Evolutionary conservation across 2,888 invertebrate species (phyloP).

Genomic region (Nemapogon koenigi): DNA sequence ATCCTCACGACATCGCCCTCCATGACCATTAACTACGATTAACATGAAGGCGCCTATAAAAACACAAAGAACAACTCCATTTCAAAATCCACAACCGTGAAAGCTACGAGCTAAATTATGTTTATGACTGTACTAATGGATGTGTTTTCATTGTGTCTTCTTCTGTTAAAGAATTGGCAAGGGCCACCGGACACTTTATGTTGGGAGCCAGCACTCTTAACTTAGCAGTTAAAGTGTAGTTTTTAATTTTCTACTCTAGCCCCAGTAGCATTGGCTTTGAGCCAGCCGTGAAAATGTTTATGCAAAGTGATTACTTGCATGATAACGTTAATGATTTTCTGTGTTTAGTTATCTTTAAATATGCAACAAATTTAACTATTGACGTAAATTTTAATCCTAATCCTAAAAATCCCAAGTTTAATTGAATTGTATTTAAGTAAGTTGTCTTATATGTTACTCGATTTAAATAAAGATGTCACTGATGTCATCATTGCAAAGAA

Average conservation of each 20-base stretch:
- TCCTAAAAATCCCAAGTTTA: too few relatives aligned
- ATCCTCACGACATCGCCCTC: too few relatives aligned
- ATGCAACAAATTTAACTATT: background rate
- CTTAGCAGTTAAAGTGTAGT: slow-evolving; percentile 10
- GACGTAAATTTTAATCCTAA: too few relatives aligned
- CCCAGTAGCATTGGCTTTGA: slow-evolving; percentile 10
- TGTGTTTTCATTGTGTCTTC: slow-evolving; percentile 13
- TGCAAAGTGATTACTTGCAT: slow-evolving; percentile 7
- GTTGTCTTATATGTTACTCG: too few relatives aligned
- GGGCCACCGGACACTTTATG: slow-evolving; percentile 9
- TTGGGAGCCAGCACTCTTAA: slow-evolving; percentile 4
- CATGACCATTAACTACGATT: slow-evolving; percentile 6
- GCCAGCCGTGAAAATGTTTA: slow-evolving; percentile 13
- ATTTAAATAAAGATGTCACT: too few relatives aligned
- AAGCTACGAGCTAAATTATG: slow-evolving; percentile 9
- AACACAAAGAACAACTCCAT: slow-evolving; percentile 5
- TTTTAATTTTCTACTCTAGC: slow-evolving; percentile 13
- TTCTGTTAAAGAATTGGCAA: slow-evolving; percentile 12
- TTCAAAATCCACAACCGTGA: slow-evolving; percentile 4
- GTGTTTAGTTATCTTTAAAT: background rate
- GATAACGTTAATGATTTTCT: slow-evolving; percentile 5
- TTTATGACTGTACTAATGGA: slow-evolving; percentile 12
- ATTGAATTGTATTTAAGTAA: too few relatives aligned
- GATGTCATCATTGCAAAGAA: too few relatives aligned
- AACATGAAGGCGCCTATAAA: slow-evolving; percentile 5